Evolutionary conservation across 2,888 invertebrate genomes (phyloP).

Genomic region (Phengaris alcon): DNA sequence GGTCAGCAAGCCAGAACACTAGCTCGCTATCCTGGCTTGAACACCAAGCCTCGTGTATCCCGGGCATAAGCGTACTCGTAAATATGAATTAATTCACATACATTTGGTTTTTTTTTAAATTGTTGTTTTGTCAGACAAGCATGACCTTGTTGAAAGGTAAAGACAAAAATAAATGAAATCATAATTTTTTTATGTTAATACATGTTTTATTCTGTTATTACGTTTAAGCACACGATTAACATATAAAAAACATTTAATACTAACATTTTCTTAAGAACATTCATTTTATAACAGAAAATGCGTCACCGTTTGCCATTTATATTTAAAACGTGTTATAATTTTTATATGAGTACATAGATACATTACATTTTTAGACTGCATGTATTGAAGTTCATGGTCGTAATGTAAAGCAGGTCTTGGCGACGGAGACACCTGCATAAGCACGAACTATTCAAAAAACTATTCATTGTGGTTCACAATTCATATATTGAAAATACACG

Average conservation of each 20-base stretch:
- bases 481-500: background rate
- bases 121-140: slow-evolving; percentile 7
- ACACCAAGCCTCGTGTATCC: too few relatives aligned
- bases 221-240: slow-evolving; percentile 14
- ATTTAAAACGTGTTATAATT: slow-evolving; percentile 20
- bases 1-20: too few relatives aligned
- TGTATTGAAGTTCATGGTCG: slow-evolving; percentile 31
- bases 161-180: slow-evolving; percentile 22
- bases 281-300: slow-evolving; percentile 26
- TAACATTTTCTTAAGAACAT: slow-evolving; percentile 25
- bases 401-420: slow-evolving; percentile 41
- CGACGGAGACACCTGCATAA: slow-evolving; percentile 62
- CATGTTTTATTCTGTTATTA: slow-evolving; percentile 26
- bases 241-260: slow-evolving; percentile 28
- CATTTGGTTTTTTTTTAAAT: slow-evolving; percentile 2
- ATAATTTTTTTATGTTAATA: slow-evolving; percentile 15
- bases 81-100: background rate
- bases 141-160: slow-evolving; percentile 21
- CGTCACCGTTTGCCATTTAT: slow-evolving; percentile 27
- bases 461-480: slow-evolving; percentile 36
- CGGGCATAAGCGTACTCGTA: background rate
- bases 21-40: too few relatives aligned
- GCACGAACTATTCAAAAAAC: slow-evolving; percentile 60
- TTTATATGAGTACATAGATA: background rate
- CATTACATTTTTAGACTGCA: slow-evolving; percentile 30